Base-by-base conservation (phyloP, 2,888 invertebrate genomes). In the Pyrochroa serraticornis region DNA sequence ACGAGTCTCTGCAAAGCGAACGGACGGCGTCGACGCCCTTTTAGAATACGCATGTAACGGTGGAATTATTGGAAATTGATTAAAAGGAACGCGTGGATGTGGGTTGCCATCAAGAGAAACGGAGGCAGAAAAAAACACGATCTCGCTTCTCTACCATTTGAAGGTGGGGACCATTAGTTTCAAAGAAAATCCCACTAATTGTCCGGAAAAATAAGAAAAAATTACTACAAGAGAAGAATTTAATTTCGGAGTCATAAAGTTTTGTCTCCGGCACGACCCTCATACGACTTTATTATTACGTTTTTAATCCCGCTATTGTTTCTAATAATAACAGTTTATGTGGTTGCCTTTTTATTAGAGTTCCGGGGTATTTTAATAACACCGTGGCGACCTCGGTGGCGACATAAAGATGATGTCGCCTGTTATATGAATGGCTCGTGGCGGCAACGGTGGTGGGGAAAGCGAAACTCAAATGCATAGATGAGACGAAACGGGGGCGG, bases 321-420 rank as follows among this genome's bases (percentile, higher is more conserved):
- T 52, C 44, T 52, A 44, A 45, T 22, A 22, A 22, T 52, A 52
- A 52, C 38, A 44, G 39, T 52, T 44, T 44, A 52, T 52, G 45
- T 38, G 32, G 52, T 44, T 52, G 52, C 38, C 52, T 52, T 45
- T 49, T 52, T 52, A 44, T 52, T 45, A 38, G 32, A 38, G 52
- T 44, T 52, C 44, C 14, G 33, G 38, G 38, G 14, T 43, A 43
- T 50, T 50, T 50, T 50, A 50, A 50, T 50, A 50, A 50, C 37
- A 43, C 45, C 32, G 45, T 37, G 52, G 10, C 32, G 52, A 44
- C 45, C 52, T 38, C 38, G 14, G n/a, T 44, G 52, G 52, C 45
- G 45, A 38, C 44, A 43, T 52, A 52, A 52, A 44, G 45, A 45
- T 45, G 52, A 52, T 52, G 52, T 22, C 22, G 22, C 8, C 38